Percentiles rank a stretch among this genome's conserved stretches.
Evolutionary conservation across 2,797 vertebrate species (phyloP).

Genomic region (Coregonus ussuriensis): DNA sequence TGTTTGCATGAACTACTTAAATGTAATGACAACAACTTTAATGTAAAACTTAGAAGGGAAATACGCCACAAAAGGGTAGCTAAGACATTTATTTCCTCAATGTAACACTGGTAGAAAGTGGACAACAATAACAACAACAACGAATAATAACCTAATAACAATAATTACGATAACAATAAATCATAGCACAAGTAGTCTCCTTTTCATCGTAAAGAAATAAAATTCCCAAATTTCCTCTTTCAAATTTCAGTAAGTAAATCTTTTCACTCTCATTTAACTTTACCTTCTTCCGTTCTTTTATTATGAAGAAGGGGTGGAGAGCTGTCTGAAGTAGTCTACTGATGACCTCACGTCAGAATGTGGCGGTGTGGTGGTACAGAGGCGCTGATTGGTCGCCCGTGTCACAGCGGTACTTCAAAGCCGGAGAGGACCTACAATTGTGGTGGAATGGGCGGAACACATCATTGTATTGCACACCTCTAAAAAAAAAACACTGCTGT

Average conservation of each 20-base stretch:
- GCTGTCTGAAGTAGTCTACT: conserved; percentile 72
- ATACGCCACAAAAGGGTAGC: conserved; percentile 3
- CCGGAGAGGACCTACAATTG: conserved; percentile 96
- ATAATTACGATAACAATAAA: conserved; percentile 7
- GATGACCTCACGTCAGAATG: conserved; percentile 90
- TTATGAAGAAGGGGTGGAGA: conserved; percentile 70
- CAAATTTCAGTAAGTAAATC: conserved; percentile 70
- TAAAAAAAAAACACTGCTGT: conserved; percentile 96
- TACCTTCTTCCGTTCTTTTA: conserved; percentile 77
- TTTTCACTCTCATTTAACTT: conserved; percentile 76
- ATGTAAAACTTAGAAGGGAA: conserved; percentile 15
- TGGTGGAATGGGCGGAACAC: conserved; percentile 98
- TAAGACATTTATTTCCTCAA: background rate
- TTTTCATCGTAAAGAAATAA: conserved; percentile 62
- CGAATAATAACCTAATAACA: background rate
- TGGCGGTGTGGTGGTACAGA: conserved; percentile 79
- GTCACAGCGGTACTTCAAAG: conserved; percentile 99
- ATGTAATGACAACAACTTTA: conserved; percentile 45
- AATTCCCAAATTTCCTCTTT: conserved; percentile 58
- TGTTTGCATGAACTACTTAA: conserved; percentile 69
- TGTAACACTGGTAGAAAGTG: background rate
- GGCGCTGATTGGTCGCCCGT: conserved; percentile 90
- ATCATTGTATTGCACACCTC: conserved; percentile 99
- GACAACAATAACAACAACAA: background rate
- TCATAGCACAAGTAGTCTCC: conserved; percentile 30